phyloP scores from a whole-genome alignment of 2,113 vertebrate species.

The Dipodomys merriami region DNA sequence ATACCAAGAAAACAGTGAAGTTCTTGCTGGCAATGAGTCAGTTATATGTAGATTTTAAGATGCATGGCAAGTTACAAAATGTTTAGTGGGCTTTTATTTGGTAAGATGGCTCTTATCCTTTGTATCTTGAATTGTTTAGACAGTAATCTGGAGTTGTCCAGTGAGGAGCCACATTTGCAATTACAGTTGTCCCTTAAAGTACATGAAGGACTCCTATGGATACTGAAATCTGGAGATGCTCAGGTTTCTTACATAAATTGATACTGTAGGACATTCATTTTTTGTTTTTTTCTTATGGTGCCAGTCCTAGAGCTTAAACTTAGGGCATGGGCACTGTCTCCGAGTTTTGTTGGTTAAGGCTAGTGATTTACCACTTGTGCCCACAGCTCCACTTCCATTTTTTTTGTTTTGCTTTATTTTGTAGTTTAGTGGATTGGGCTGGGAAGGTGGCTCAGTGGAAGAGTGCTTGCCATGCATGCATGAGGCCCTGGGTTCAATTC shows the following conservation, averaged over 20 bases:
- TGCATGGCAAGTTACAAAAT: not conserved
- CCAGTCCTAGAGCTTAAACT: too few relatives aligned
- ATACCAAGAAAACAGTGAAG: not conserved
- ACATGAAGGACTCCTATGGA: not conserved
- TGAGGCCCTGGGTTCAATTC: too few relatives aligned
- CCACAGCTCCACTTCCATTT: too few relatives aligned
- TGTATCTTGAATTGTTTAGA: not conserved
- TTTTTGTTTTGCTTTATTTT: too few relatives aligned
- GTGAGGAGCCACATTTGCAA: not conserved
- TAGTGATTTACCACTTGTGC: too few relatives aligned
- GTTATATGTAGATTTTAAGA: not conserved
- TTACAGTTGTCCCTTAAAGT: not conserved
- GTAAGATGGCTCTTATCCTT: not conserved
- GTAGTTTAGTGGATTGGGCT: too few relatives aligned
- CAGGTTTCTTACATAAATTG: not conserved
- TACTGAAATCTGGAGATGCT: not conserved
- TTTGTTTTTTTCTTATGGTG: too few relatives aligned
- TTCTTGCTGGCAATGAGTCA: constrained; percentile 17
- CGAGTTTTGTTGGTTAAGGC: too few relatives aligned
- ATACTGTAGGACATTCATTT: too few relatives aligned
- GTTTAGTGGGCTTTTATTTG: not conserved
- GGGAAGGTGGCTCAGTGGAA: too few relatives aligned
- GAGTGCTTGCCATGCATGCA: too few relatives aligned
- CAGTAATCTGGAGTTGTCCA: not conserved
- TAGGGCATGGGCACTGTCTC: too few relatives aligned